phyloP scores from a whole-genome alignment of 2,113 vertebrate species.

The Psittacula cyanocephala region DNA sequence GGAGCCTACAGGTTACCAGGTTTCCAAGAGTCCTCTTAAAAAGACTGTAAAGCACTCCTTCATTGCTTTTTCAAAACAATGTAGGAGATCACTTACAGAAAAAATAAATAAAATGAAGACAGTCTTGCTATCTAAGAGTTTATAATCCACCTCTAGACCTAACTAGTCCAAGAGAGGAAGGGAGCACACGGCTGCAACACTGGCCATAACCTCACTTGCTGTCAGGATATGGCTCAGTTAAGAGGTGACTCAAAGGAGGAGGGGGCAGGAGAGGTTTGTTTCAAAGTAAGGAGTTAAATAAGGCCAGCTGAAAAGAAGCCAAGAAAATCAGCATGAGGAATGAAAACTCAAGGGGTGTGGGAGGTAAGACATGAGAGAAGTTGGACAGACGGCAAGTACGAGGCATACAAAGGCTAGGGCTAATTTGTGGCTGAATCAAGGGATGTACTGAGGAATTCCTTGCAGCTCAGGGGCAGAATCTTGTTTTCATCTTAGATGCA shows the following conservation, averaged over 20 bases:
- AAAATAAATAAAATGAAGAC: not conserved
- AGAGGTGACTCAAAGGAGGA: rapidly evolving
- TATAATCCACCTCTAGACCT: not conserved
- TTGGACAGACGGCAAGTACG: not conserved
- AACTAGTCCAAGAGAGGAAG: not conserved
- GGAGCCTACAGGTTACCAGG: not conserved
- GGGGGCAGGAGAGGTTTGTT: not conserved
- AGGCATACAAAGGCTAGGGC: not conserved
- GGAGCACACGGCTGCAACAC: rapidly evolving
- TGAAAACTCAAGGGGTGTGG: not conserved
- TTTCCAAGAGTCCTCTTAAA: not conserved
- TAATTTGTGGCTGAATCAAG: not conserved
- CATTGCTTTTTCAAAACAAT: not conserved
- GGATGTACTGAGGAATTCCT: not conserved
- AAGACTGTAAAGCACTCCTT: not conserved
- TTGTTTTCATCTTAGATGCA: not conserved
- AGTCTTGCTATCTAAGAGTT: not conserved
- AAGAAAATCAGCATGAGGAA: not conserved
- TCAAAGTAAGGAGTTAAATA: not conserved
- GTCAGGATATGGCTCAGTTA: not conserved
- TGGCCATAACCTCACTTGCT: not conserved
- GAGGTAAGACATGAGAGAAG: not conserved
- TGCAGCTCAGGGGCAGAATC: not conserved
- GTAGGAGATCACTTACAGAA: not conserved
- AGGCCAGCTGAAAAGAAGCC: not conserved